A percentile compares a stretch with the other conserved stretches of the same genome.
Evolutionary conservation across 2,113 vertebrate species (phyloP).

Genomic region (Alexandromys fortis): DNA sequence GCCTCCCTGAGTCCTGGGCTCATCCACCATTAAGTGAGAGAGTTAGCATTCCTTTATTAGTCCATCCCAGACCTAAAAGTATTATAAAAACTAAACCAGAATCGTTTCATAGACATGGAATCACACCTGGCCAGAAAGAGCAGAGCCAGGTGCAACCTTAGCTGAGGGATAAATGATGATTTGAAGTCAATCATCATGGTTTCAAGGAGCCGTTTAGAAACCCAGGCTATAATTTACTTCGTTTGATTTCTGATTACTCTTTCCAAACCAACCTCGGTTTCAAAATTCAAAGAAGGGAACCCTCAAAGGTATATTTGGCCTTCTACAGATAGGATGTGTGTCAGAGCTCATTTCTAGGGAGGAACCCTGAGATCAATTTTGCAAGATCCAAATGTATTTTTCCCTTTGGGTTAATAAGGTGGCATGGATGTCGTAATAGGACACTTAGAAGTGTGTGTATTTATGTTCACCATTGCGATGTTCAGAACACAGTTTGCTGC

Average conservation of each 20-base stretch:
- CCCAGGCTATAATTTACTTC: background rate
- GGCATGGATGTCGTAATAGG: background rate
- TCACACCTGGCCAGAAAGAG: too few relatives aligned
- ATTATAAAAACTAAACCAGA: background rate
- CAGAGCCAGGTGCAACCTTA: background rate
- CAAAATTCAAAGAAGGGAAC: background rate
- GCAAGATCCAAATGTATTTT: background rate
- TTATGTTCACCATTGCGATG: background rate
- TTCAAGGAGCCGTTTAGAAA: background rate
- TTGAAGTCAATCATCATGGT: background rate
- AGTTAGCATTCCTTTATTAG: background rate
- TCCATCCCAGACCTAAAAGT: background rate
- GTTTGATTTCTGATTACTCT: background rate
- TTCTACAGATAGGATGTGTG: background rate
- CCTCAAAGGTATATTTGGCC: background rate
- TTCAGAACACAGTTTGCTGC: background rate
- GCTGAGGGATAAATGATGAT: background rate
- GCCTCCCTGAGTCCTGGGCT: background rate
- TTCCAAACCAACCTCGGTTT: background rate
- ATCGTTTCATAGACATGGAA: background rate
- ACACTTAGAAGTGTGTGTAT: background rate
- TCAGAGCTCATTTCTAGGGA: background rate
- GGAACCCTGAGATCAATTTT: too few relatives aligned
- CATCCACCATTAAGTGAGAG: background rate
- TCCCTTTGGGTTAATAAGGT: background rate